These are phyloP conservation scores for Bubo bubo DNA, from an alignment of 2,113 vertebrate genomes.

Conservation along the genomic window DNA sequence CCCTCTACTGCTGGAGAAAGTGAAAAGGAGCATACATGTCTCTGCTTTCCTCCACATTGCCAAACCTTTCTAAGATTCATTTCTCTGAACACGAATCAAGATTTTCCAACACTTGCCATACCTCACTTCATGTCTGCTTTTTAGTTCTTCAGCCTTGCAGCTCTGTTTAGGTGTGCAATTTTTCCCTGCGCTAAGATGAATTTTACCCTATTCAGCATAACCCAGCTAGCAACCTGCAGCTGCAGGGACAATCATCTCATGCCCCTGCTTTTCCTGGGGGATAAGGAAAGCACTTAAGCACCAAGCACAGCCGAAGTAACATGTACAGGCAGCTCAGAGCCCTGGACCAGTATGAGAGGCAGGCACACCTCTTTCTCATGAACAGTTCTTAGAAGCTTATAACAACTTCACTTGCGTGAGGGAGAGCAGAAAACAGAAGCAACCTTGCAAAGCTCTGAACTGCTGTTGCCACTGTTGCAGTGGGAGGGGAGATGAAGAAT, in stretches of 20 bases:
- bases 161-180: not conserved
- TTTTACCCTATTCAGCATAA: not conserved
- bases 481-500: not conserved
- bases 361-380: not conserved
- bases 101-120: not conserved
- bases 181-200: not conserved
- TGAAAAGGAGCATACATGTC: not conserved
- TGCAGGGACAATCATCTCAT: not conserved
- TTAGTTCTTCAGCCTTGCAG: not conserved
- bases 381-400: not conserved
- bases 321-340: not conserved
- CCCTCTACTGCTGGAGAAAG: not conserved
- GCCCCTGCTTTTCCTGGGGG: not conserved
- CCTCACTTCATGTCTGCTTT: not conserved
- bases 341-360: not conserved
- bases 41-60: not conserved
- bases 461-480: not conserved
- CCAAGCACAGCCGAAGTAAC: not conserved
- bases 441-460: not conserved
- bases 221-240: not conserved
- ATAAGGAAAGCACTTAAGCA: not conserved
- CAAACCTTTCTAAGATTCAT: not conserved
- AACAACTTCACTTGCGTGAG: not conserved
- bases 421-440: not conserved
- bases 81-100: not conserved